phyloP scores from a whole-genome alignment of 2,888 invertebrate species.

The Cactoblastis cactorum region DNA sequence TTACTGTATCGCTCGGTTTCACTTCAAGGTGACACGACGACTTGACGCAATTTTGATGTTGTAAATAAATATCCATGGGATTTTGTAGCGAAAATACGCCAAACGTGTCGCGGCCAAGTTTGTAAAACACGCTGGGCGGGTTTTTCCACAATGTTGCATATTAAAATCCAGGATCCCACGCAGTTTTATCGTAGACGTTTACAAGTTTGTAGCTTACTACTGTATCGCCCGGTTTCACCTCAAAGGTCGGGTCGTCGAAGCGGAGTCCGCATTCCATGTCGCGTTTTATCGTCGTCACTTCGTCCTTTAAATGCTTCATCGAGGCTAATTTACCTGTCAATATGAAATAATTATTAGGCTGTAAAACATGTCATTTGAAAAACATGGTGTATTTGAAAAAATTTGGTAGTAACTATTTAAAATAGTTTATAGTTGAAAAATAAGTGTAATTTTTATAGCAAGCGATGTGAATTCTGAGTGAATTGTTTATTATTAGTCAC shows the following conservation, averaged over 20 bases:
- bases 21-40: conserved; percentile 81
- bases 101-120: too few relatives aligned
- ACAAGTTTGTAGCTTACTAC: conserved; percentile 87
- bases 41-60: too few relatives aligned
- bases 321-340: conserved; percentile 84
- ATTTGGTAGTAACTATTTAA: too few relatives aligned
- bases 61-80: too few relatives aligned
- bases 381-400: too few relatives aligned
- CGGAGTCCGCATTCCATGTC: conserved; percentile 94
- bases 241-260: conserved; percentile 81
- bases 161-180: conserved; percentile 94
- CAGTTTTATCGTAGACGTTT: conserved; percentile 81
- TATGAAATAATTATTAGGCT: not conserved
- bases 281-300: conserved; percentile 89
- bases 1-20: conserved; percentile 86
- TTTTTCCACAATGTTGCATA: too few relatives aligned
- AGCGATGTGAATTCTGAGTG: too few relatives aligned
- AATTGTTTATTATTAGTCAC: too few relatives aligned
- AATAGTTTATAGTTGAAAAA: not conserved
- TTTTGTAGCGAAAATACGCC: too few relatives aligned
- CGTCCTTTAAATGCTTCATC: conserved; percentile 93
- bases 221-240: conserved; percentile 86
- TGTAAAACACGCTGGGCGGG: too few relatives aligned
- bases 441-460: too few relatives aligned
- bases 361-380: too few relatives aligned